phyloP scores from a whole-genome alignment of 1,140 invertebrate species.

The Macrobrachium rosenbergii region DNA sequence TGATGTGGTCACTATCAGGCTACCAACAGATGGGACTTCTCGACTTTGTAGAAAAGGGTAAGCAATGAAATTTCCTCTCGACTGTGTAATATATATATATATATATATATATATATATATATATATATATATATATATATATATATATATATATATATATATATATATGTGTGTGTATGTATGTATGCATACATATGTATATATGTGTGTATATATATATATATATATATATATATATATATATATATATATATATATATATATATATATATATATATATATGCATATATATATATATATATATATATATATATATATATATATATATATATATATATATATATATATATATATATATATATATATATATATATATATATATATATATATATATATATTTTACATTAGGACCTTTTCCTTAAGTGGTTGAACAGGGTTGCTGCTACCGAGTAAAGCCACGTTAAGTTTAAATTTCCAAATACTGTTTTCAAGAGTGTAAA shows the following conservation, averaged over 20 bases:
- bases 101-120: conserved; percentile 40
- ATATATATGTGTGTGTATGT: not conserved
- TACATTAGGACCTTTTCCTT: too few relatives aligned
- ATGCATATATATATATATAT: conserved; percentile 4
- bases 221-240: conserved; percentile 14
- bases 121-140: conserved; percentile 40
- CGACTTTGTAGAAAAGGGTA: too few relatives aligned
- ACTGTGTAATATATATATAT: too few relatives aligned
- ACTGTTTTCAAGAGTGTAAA: too few relatives aligned
- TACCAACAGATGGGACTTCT: too few relatives aligned
- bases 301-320: conserved; percentile 17
- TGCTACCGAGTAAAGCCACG: too few relatives aligned
- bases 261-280: conserved; percentile 17
- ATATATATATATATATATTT: not conserved
- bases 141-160: conserved; percentile 37
- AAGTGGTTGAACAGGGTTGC: too few relatives aligned
- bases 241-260: conserved; percentile 11
- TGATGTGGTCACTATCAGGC: too few relatives aligned
- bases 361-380: conserved; percentile 17
- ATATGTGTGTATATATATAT: not conserved
- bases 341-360: conserved; percentile 11
- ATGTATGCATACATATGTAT: not conserved
- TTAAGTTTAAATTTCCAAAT: too few relatives aligned
- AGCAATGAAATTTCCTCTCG: too few relatives aligned
- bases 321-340: conserved; percentile 10